These are phyloP conservation scores for Xenopus tropicalis DNA, from an alignment of 2,113 vertebrate genomes.

Conservation along the genomic window UCB_Xtro_10.0 CM004452.2:5067501-5068000, in stretches of 20 bases:
- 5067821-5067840: slow-evolving; percentile 22
- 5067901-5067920: slow-evolving; percentile 23
- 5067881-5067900: background rate
- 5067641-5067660: too few relatives aligned
- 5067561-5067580: too few relatives aligned
- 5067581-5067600: too few relatives aligned
- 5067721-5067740: too few relatives aligned
- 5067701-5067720: too few relatives aligned
- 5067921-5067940: slow-evolving; percentile 19
- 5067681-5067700: too few relatives aligned
- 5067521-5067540: too few relatives aligned
- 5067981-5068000: background rate
- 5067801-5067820: slow-evolving; percentile 15
- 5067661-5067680: too few relatives aligned
- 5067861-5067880: background rate
- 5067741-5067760: background rate
- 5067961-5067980: background rate
- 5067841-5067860: slow-evolving; percentile 34
- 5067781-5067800: slow-evolving; percentile 13
- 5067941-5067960: background rate
- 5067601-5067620: too few relatives aligned
- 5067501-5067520: too few relatives aligned
- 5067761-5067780: background rate
- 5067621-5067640: too few relatives aligned
- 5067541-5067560: too few relatives aligned